phyloP scores from a whole-genome alignment of 2,888 invertebrate species.

The Smittia aterrima region DNA sequence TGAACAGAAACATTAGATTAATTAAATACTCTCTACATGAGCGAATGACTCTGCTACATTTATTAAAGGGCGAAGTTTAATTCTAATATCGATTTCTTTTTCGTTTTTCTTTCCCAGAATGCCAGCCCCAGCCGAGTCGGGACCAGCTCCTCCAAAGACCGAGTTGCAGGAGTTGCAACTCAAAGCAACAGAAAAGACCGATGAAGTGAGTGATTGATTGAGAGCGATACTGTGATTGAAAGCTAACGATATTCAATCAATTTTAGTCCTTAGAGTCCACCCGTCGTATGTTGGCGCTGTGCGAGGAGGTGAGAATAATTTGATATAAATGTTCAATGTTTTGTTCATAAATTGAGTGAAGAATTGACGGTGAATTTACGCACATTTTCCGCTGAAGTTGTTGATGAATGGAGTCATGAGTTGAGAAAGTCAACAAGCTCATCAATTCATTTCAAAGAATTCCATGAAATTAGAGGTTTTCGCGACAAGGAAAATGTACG shows the following conservation, averaged over 20 bases:
- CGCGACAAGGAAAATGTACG: no score
- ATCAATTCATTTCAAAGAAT: no score
- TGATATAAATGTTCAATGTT: neutral
- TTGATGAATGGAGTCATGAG: no score
- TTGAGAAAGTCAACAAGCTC: no score
- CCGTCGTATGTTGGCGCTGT: constrained; percentile 86
- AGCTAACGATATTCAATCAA: constrained; percentile 44
- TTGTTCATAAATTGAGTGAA: neutral
- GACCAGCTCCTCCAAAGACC: constrained; percentile 72
- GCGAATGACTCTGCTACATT: no score
- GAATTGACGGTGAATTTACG: neutral
- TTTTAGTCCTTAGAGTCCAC: constrained; percentile 90
- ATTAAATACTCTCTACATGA: no score
- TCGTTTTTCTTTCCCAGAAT: constrained; percentile 55
- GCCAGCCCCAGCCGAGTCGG: constrained; percentile 61
- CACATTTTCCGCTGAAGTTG: no score
- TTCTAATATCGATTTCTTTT: no score
- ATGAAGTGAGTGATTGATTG: constrained; percentile 67
- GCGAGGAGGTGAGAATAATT: constrained; percentile 78
- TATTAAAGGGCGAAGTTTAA: no score
- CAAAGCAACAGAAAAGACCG: constrained; percentile 79
- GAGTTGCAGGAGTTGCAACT: constrained; percentile 88
- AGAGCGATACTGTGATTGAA: no score
- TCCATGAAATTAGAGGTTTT: no score
- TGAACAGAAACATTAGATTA: no score